These are phyloP conservation scores for Silvanus unidentatus DNA, from an alignment of 2,888 invertebrate species.

Conservation along the genomic window DNA sequence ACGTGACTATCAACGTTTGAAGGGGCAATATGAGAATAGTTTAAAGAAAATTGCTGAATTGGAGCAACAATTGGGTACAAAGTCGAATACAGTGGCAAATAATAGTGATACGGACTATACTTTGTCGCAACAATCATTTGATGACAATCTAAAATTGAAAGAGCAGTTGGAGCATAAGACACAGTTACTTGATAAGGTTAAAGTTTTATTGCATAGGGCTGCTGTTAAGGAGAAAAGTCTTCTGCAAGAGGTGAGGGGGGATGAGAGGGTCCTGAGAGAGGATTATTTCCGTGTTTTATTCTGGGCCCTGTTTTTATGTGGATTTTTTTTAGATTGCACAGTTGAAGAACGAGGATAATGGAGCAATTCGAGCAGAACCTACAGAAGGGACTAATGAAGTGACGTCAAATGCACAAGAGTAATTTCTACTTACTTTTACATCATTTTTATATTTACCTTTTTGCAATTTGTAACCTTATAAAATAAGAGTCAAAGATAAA, in stretches of 20 bases:
- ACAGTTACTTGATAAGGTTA: constrained; percentile 58
- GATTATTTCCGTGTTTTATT: too few species aligned
- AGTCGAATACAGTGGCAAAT: constrained; percentile 16
- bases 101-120: constrained; percentile 23
- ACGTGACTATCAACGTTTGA: constrained; percentile 36
- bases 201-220: constrained; percentile 57
- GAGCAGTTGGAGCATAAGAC: constrained; percentile 56
- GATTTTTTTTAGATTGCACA: constrained; percentile 25
- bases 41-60: constrained; percentile 35
- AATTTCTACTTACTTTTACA: neutral
- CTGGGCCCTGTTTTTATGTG: too few species aligned
- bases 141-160: constrained; percentile 50
- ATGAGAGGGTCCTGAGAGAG: constrained; percentile 8
- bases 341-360: constrained; percentile 14
- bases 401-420: neutral
- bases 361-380: too few species aligned
- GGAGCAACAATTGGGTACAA: constrained; percentile 34
- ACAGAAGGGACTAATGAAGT: constrained; percentile 3
- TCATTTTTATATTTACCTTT: neutral
- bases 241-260: constrained; percentile 51
- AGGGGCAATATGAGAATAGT: constrained; percentile 39
- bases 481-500: too few species aligned
- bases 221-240: constrained; percentile 60
- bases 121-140: constrained; percentile 22
- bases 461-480: too few species aligned